Percentiles rank a stretch among this genome's conserved stretches.
Evolutionary conservation across 1,140 invertebrate species (phyloP).

Genomic region (Drosophila lacertosa): DNA sequence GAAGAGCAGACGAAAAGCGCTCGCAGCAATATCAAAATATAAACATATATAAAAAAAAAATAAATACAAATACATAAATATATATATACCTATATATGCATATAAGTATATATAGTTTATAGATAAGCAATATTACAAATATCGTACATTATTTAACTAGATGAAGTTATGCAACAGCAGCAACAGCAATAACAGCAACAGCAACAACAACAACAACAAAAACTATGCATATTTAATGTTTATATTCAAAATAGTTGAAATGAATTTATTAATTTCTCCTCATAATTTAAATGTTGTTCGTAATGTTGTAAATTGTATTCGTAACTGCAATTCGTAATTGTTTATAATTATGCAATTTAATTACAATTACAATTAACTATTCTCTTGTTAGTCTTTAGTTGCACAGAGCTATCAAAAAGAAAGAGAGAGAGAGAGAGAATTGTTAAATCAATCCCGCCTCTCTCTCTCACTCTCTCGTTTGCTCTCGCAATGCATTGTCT

Average conservation of each 20-base stretch:
- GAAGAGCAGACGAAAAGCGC: constrained; percentile 4
- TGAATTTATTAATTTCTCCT: constrained; percentile 79
- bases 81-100: constrained; percentile 19
- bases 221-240: constrained; percentile 38
- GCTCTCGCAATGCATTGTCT: constrained; percentile 70
- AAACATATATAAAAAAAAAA: constrained; percentile 27
- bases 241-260: constrained; percentile 64
- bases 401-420: constrained; percentile 35
- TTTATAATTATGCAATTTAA: constrained; percentile 52
- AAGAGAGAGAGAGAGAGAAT: background rate
- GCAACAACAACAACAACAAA: constrained; percentile 30
- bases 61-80: constrained; percentile 21
- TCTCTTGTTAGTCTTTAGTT: constrained; percentile 73
- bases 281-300: constrained; percentile 79
- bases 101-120: constrained; percentile 40
- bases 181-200: constrained; percentile 33
- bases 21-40: constrained; percentile 38
- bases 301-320: constrained; percentile 45
- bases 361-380: constrained; percentile 45
- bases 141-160: constrained; percentile 60
- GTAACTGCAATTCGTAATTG: constrained; percentile 31
- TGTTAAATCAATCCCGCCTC: background rate
- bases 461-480: constrained; percentile 1
- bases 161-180: constrained; percentile 56
- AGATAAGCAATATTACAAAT: constrained; percentile 60